phyloP scores from a whole-genome alignment of 2,797 vertebrate genomes.

The Alfaro cultratus region DNA sequence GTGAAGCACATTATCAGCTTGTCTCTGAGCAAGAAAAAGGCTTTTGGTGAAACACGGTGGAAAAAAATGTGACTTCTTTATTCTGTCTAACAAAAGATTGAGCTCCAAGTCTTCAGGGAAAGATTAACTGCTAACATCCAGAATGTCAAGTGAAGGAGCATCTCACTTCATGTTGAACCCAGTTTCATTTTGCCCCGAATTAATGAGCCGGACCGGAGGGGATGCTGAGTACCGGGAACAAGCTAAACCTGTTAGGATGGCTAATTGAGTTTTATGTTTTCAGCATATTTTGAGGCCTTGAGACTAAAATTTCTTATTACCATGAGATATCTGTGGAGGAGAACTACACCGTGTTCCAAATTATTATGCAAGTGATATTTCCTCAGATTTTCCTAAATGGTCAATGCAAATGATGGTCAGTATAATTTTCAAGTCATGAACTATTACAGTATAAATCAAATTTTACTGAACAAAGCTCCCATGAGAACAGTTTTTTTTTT shows the following conservation, averaged over 20 bases:
- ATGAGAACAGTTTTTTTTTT: too few species aligned
- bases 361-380: too few species aligned
- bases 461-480: too few species aligned
- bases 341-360: neutral
- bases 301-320: constrained; percentile 32
- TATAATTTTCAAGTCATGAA: too few species aligned
- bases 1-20: neutral
- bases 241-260: constrained; percentile 32
- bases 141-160: constrained; percentile 1
- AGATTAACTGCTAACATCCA: neutral
- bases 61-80: neutral
- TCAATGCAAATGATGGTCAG: too few species aligned
- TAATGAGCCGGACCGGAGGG: neutral
- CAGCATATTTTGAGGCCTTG: constrained; percentile 43
- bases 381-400: too few species aligned
- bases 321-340: constrained; percentile 25
- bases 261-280: constrained; percentile 60
- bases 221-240: constrained; percentile 12
- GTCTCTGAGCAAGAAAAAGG: neutral
- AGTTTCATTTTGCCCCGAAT: constrained; percentile 5
- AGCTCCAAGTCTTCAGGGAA: neutral
- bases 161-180: constrained; percentile 18
- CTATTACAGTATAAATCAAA: too few species aligned
- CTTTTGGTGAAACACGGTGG: neutral
- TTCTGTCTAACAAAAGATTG: neutral